These are phyloP conservation scores for Varanus komodoensis DNA, from an alignment of 2,113 vertebrate species.

Conservation along the genomic window DNA sequence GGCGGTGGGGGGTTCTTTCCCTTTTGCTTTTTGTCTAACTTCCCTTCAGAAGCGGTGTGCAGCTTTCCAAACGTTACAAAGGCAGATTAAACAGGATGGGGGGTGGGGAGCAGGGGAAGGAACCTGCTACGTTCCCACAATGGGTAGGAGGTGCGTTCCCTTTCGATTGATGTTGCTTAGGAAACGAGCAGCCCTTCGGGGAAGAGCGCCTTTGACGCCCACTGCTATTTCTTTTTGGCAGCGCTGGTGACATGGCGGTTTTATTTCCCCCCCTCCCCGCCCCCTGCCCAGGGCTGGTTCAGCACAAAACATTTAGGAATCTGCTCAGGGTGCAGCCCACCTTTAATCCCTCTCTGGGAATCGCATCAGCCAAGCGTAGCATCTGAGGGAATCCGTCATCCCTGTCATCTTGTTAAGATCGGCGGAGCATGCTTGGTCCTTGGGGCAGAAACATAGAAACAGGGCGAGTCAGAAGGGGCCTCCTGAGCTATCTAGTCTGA, in stretches of 20 bases:
- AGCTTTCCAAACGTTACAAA: fast-evolving
- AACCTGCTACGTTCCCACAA: neutral
- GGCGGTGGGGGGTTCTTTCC: too few relatives aligned
- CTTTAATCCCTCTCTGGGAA: neutral
- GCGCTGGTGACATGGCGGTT: neutral
- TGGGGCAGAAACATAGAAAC: too few relatives aligned
- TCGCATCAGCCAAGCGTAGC: too few relatives aligned
- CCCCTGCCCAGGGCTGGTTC: neutral
- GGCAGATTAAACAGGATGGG: neutral
- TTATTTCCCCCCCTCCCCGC: neutral
- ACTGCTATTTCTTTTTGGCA: neutral
- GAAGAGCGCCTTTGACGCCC: neutral
- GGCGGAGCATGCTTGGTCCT: too few relatives aligned
- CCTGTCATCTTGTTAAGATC: too few relatives aligned
- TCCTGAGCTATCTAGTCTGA: too few relatives aligned
- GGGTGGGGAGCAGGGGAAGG: neutral
- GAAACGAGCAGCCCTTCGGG: neutral
- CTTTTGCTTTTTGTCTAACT: neutral
- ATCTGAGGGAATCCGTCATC: too few relatives aligned
- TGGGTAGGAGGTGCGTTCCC: conserved; percentile 1
- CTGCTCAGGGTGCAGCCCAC: neutral
- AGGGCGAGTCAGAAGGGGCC: too few relatives aligned
- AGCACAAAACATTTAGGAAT: neutral
- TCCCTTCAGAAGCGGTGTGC: conserved; percentile 12
- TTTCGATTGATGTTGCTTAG: neutral